phyloP scores from a whole-genome alignment of 64 coral and sea anemone species.

The Porites australiensis region DNA sequence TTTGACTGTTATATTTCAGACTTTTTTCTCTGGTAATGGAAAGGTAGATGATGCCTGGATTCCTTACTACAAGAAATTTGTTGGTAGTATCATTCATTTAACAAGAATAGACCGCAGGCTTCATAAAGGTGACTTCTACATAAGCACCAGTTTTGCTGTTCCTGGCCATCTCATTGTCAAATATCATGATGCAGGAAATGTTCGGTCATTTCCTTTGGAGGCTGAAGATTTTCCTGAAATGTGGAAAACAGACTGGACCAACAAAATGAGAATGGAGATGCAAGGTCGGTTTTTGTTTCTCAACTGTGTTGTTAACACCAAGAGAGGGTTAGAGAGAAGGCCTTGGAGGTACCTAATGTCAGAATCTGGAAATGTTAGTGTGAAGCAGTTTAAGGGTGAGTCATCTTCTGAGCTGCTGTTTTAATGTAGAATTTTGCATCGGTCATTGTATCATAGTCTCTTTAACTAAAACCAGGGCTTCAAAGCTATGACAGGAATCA shows the following conservation, averaged over 20 bases:
- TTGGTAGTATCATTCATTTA: conserved; percentile 84
- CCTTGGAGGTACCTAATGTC: conserved; percentile 99
- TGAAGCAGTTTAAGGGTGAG: conserved; percentile 79
- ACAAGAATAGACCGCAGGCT: conserved; percentile 66
- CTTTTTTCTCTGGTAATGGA: conserved; percentile 81
- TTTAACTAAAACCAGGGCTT: too few species aligned
- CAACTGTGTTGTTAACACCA: conserved; percentile 83
- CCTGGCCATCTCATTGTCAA: conserved; percentile 92
- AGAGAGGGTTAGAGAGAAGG: conserved; percentile 83
- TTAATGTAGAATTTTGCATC: too few species aligned
- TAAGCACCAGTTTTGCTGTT: conserved; percentile 82
- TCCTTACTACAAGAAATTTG: conserved; percentile 98
- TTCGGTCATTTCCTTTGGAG: conserved; percentile 86
- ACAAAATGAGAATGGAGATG: conserved; percentile 81
- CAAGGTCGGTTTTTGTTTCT: conserved; percentile 96
- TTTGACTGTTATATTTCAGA: conserved; percentile 29
- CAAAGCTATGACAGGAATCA: too few species aligned
- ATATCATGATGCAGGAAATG: conserved; percentile 86
- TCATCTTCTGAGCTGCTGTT: background rate
- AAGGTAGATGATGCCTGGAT: conserved; percentile 90
- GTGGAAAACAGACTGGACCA: conserved; percentile 87
- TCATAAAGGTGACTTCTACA: conserved; percentile 97
- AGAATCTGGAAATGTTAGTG: conserved; percentile 78
- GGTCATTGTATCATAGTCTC: background rate
- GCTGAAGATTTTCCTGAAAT: conserved; percentile 73